Base-by-base conservation (phyloP, 1,140 invertebrate species). In the Diprion similis region DNA sequence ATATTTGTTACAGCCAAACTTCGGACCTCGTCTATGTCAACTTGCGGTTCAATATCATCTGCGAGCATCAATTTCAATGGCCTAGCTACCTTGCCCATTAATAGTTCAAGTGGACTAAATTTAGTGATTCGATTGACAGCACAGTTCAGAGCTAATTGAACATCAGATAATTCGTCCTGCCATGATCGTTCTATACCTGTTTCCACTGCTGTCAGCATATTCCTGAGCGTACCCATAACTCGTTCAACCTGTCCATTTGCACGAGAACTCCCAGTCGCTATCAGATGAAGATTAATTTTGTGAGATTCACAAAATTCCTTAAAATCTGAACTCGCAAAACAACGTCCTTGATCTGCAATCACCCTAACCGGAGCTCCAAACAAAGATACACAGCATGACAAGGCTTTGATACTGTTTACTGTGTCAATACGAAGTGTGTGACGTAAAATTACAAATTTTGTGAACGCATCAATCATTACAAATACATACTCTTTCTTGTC, bases 391-490 rank as follows among this genome's bases (percentile, higher is more conserved):
- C 46, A 13, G 46, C n/a, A 15, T 66, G 8, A 46, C 10, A 76
- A 8, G 10, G 72, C 72, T 2, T 37, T 65, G 51, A 70, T 70
- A 17, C 17, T 46, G 45, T 15, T 69, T 1, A 19, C 46, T 3
- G 48, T 15, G 45, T 70, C 47, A 65, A 65, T 68, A 17, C 48
- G 48, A 51, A 51, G 15, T 10, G 48, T 10, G 15, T 51, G 48
- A 51, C 48, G 15, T 10, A 51, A 15, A 51, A 51, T 10, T 10
- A 51, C 48, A 51, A 51, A 84, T 65, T 81, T 81, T 0, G 82
- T 84, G 72, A 79, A 88, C 0, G 83, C 80, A 70, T 88, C 86
- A 8, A 86, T 73, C 0, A 81, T 72, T 0, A 84, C 82, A 47
- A 87, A 75, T 8, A 79, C 66, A 66, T 80, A 72, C 71, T 82